phyloP scores from a whole-genome alignment of 2,113 vertebrate species.

The Morphnarchus princeps region DNA sequence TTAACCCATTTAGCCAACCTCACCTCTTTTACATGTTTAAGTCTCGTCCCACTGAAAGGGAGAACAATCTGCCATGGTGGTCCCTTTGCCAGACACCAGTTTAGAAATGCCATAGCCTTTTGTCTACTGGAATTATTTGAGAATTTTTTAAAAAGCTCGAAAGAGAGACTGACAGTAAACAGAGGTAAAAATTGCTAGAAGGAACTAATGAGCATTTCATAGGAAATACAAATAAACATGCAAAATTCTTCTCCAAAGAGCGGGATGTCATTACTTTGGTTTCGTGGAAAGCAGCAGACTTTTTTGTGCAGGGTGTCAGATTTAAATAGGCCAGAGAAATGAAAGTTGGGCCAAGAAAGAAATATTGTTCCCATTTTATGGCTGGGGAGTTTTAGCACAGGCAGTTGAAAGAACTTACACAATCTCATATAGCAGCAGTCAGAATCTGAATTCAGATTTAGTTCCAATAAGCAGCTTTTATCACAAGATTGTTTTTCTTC shows the following conservation, averaged over 20 bases:
- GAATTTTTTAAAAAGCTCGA: neutral
- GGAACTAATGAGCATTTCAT: neutral
- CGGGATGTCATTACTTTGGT: accelerated
- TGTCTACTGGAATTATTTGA: neutral
- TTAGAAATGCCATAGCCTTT: neutral
- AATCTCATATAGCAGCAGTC: neutral
- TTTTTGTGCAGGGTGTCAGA: neutral
- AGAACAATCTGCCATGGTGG: accelerated
- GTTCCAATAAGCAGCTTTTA: conserved; percentile 24
- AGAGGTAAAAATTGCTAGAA: neutral
- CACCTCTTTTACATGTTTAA: neutral
- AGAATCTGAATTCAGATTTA: conserved; percentile 4
- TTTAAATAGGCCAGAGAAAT: neutral
- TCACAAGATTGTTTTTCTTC: neutral
- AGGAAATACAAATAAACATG: neutral
- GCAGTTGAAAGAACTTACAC: neutral
- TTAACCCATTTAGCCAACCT: neutral
- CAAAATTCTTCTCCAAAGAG: neutral
- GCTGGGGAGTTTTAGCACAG: neutral
- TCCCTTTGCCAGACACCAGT: neutral
- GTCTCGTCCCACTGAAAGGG: neutral
- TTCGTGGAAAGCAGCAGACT: accelerated
- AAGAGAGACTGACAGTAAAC: neutral
- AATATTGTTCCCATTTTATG: neutral
- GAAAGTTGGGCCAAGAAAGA: neutral